Conservation (phyloP, 2,113 vertebrate genomes). For the Leptosomus discolor region DNA sequence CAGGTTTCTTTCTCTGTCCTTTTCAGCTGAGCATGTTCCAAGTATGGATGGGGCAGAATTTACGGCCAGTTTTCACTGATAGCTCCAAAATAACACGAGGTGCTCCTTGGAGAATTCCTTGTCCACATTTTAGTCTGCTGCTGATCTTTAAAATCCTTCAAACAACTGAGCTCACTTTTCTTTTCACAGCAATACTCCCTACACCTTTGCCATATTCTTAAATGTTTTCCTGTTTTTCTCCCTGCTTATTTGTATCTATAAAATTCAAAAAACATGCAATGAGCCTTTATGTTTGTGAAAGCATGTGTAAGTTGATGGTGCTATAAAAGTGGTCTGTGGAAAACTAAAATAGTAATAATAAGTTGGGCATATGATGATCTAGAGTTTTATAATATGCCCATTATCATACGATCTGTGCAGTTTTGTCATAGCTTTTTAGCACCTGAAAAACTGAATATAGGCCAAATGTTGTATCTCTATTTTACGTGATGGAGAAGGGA, state of each 20-base stretch:
- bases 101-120: not conserved
- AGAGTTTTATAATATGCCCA: constrained; percentile 59
- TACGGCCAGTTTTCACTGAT: not conserved
- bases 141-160: not conserved
- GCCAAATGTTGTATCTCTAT: constrained; percentile 66
- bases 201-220: not conserved
- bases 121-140: not conserved
- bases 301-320: not conserved
- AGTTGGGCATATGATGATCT: constrained; percentile 61
- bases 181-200: not conserved
- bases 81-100: not conserved
- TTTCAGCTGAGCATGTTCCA: not conserved
- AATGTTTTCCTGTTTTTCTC: not conserved
- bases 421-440: constrained; percentile 65
- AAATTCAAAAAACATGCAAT: not conserved
- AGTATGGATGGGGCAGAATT: not conserved
- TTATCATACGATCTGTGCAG: constrained; percentile 66
- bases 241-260: not conserved
- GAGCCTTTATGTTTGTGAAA: not conserved
- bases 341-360: constrained; percentile 59
- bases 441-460: constrained; percentile 66
- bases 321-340: constrained; percentile 16
- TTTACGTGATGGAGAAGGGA: constrained; percentile 56
- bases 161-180: not conserved
- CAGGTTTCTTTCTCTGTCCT: not conserved